Evolutionary conservation across 2,797 vertebrate species (phyloP).

Genomic region (Trematomus bernacchii): DNA sequence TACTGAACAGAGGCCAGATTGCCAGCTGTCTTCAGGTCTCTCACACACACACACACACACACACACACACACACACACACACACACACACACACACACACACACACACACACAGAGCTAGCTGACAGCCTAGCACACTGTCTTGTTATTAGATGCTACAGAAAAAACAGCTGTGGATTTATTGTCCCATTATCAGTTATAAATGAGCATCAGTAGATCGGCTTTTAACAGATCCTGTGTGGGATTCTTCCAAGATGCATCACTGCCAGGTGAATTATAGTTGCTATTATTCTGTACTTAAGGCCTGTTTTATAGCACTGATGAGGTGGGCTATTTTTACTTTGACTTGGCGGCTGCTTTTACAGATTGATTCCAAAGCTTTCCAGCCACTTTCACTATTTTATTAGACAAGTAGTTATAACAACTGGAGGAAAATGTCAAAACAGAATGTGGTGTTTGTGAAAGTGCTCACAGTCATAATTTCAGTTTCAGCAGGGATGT

Average conservation of each 20-base stretch:
- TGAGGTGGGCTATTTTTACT: slow-evolving; percentile 45
- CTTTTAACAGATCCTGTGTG: slow-evolving; percentile 41
- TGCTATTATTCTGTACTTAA: slow-evolving; percentile 62
- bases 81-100: slow-evolving; percentile 30
- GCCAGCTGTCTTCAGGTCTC: slow-evolving; percentile 57
- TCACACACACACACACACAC: slow-evolving; percentile 10
- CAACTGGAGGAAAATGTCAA: slow-evolving; percentile 9
- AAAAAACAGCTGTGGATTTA: slow-evolving; percentile 23
- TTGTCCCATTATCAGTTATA: slow-evolving; percentile 8
- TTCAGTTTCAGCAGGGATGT: slow-evolving; percentile 23
- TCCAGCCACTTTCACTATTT: slow-evolving; percentile 25
- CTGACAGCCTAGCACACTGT: slow-evolving; percentile 35
- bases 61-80: slow-evolving; percentile 12
- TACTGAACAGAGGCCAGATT: slow-evolving; percentile 50
- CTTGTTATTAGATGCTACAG: slow-evolving; percentile 33
- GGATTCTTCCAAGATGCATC: slow-evolving; percentile 39
- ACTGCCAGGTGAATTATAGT: slow-evolving; percentile 50
- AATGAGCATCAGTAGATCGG: slow-evolving; percentile 39
- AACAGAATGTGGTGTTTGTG: slow-evolving; percentile 1
- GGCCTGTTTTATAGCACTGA: slow-evolving; percentile 50
- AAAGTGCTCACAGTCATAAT: slow-evolving; percentile 17
- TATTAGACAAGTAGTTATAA: neutral
- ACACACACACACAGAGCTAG: slow-evolving; percentile 16
- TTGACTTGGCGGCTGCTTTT: slow-evolving; percentile 43
- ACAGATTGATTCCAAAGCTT: slow-evolving; percentile 41